phyloP scores from a whole-genome alignment of 2,797 vertebrate species.

The Sebastes flavidus region DNA sequence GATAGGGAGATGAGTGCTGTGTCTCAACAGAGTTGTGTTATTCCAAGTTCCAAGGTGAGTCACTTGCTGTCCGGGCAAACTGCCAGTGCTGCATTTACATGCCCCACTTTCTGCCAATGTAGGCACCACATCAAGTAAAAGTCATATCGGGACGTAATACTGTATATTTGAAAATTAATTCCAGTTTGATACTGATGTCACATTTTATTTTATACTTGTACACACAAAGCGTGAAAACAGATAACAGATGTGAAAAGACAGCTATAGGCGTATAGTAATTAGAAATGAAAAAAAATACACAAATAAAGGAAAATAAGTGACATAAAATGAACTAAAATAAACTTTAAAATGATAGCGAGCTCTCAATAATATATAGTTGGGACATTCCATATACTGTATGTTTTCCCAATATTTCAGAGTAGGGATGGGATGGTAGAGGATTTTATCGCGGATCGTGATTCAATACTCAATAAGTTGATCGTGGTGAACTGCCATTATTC shows the following conservation, averaged over 20 bases:
- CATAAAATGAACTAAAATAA: not conserved
- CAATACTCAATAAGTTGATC: no score
- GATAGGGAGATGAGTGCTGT: slow-evolving; percentile 19
- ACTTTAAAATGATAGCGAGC: not conserved
- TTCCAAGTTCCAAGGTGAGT: slow-evolving; percentile 45
- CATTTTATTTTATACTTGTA: not conserved
- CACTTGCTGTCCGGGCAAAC: slow-evolving; percentile 27
- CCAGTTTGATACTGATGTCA: not conserved
- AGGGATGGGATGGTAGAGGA: accelerated
- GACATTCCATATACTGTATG: not conserved
- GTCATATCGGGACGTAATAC: not conserved
- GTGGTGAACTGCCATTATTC: accelerated
- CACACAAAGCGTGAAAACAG: not conserved
- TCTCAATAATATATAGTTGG: not conserved
- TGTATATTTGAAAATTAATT: not conserved
- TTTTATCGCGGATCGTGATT: no score
- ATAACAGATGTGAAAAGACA: not conserved
- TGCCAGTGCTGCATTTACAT: slow-evolving; percentile 33
- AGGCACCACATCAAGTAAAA: not conserved
- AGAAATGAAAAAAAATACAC: not conserved
- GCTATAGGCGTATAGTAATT: not conserved
- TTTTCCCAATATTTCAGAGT: no score
- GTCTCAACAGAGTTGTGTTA: slow-evolving; percentile 30
- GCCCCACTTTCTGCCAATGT: not conserved
- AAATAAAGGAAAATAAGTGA: not conserved